Evolutionary conservation across 2,797 vertebrate genomes (phyloP).

Genomic region (Tokudaia tokunoshimensis): DNA sequence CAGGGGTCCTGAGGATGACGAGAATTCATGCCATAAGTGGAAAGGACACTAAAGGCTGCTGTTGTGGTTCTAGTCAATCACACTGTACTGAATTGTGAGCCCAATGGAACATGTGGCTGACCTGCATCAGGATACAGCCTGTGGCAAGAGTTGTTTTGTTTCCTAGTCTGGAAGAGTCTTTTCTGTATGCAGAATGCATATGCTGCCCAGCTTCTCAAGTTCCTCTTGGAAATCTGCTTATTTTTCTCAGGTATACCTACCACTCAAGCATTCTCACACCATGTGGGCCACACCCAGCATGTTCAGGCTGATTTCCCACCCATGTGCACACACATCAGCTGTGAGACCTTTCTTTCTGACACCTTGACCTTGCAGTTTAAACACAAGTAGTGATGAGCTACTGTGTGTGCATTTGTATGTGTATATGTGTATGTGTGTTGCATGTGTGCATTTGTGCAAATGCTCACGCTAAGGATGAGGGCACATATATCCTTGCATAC

Average conservation of each 20-base stretch:
- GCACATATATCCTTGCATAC: no score
- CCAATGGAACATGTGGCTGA: background rate
- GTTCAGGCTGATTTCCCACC: background rate
- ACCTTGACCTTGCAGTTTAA: background rate
- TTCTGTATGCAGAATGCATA: background rate
- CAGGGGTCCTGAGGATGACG: background rate
- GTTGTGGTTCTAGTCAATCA: background rate
- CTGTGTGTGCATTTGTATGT: background rate
- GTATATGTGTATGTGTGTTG: background rate
- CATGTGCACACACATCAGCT: no score
- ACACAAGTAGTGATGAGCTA: background rate
- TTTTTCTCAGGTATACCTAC: background rate
- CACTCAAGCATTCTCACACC: no score
- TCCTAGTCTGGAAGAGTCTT: background rate
- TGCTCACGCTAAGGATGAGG: background rate
- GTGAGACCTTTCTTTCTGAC: background rate
- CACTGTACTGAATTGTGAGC: background rate
- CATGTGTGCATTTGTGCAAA: background rate
- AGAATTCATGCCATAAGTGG: rapidly evolving
- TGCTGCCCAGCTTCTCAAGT: background rate
- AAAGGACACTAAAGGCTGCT: rapidly evolving
- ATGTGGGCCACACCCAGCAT: background rate
- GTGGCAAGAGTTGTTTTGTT: background rate
- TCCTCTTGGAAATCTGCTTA: background rate
- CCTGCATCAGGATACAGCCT: background rate